Evolutionary conservation across 2,888 invertebrate genomes (phyloP).

Genomic region (Tetropium fuscum): DNA sequence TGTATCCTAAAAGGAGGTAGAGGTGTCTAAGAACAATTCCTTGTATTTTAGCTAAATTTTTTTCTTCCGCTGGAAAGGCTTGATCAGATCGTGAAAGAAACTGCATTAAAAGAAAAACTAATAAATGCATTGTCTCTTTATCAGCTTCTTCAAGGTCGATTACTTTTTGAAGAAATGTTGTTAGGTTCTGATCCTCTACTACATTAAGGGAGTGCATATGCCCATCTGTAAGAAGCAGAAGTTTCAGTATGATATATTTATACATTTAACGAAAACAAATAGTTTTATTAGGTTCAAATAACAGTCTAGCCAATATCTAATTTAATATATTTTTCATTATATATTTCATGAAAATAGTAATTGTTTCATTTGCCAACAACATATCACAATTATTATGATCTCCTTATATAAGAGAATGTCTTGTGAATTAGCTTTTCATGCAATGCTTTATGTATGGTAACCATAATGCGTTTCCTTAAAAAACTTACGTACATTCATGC

Average conservation of each 20-base stretch:
- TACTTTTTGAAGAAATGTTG: constrained; percentile 85
- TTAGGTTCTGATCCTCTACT: constrained; percentile 83
- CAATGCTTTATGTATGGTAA: constrained; percentile 11
- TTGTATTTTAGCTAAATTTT: constrained; percentile 81
- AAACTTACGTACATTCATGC: constrained; percentile 55
- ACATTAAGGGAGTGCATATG: constrained; percentile 87
- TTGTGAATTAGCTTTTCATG: constrained; percentile 7
- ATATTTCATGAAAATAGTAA: too few species aligned
- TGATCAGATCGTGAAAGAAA: constrained; percentile 88
- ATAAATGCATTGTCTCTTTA: constrained; percentile 92
- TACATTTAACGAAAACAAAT: too few species aligned
- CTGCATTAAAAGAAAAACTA: constrained; percentile 97
- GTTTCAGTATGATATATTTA: neutral
- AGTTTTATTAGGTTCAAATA: too few species aligned
- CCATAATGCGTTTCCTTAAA: neutral
- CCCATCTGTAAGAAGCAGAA: constrained; percentile 71
- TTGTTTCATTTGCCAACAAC: too few species aligned
- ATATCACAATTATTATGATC: too few species aligned
- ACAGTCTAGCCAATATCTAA: too few species aligned
- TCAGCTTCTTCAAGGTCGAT: constrained; percentile 96
- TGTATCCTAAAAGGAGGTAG: constrained; percentile 93
- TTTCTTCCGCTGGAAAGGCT: constrained; percentile 90
- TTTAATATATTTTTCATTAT: too few species aligned
- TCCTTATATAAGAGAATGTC: too few species aligned
- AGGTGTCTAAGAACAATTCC: constrained; percentile 91